A percentile compares a stretch with the other conserved stretches of the same genome.
Conservation (phyloP, 1,140 invertebrate species). For the Nylanderia fulva region DNA sequence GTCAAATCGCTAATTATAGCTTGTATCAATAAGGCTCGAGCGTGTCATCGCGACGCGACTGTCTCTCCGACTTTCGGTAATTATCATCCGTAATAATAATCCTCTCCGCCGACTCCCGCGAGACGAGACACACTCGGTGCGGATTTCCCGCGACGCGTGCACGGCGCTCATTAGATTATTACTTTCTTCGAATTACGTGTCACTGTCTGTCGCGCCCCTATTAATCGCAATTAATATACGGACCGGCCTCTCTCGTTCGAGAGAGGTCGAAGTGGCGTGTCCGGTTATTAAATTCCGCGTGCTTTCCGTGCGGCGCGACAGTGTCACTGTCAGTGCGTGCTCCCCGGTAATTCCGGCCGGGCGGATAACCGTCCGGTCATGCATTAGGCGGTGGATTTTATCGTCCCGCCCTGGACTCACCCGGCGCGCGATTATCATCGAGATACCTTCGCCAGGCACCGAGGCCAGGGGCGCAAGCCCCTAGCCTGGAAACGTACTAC, state of each 20-base stretch:
- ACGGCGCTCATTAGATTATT: constrained; percentile 59
- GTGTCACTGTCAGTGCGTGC: constrained; percentile 72
- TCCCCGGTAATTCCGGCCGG: constrained; percentile 60
- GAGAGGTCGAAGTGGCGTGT: constrained; percentile 55
- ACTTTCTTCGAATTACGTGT: constrained; percentile 65
- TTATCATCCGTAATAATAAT: constrained; percentile 40
- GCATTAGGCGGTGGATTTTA: constrained; percentile 73
- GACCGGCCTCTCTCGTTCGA: constrained; percentile 44
- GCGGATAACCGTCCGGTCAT: constrained; percentile 63
- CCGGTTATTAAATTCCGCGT: constrained; percentile 63
- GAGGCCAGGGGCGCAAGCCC: neutral
- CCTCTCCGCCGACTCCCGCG: neutral
- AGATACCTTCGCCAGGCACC: constrained; percentile 59
- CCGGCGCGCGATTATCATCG: constrained; percentile 65
- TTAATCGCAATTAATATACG: constrained; percentile 71
- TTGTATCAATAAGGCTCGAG: neutral
- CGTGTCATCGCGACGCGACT: neutral
- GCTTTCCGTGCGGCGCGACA: constrained; percentile 54
- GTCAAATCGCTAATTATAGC: constrained; percentile 32
- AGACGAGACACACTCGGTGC: constrained; percentile 21
- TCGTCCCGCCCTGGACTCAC: constrained; percentile 48
- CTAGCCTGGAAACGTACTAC: constrained; percentile 26
- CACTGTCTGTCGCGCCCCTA: constrained; percentile 51
- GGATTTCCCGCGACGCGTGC: neutral
- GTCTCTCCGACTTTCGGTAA: neutral